A percentile compares a stretch with the other conserved stretches of the same genome.
Conservation (phyloP, 1,140 invertebrate genomes). For the Zaprionus lachaisei region DNA sequence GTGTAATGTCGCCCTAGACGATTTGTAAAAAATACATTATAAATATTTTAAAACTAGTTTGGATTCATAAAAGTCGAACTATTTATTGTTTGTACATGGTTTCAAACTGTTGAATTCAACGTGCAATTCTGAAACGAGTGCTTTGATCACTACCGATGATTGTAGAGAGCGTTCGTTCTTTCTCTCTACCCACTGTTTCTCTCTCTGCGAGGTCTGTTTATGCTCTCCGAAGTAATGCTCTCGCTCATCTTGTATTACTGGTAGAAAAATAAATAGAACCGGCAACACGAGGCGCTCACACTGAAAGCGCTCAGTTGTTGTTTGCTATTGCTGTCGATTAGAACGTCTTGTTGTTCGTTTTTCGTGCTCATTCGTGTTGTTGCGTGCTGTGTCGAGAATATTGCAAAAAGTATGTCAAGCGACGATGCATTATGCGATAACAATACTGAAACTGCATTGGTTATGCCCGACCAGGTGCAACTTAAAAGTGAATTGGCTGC, state of each 20-base stretch:
- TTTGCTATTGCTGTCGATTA: slow-evolving; percentile 29
- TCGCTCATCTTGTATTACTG: slow-evolving; percentile 14
- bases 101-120: not conserved
- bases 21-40: too few species aligned
- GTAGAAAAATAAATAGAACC: slow-evolving; percentile 39
- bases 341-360: slow-evolving; percentile 5
- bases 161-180: not conserved
- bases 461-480: not conserved
- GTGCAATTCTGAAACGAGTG: not conserved
- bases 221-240: not conserved
- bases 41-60: not conserved
- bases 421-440: slow-evolving; percentile 28
- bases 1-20: too few species aligned
- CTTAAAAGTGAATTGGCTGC: slow-evolving; percentile 39
- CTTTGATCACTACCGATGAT: not conserved
- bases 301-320: slow-evolving; percentile 35
- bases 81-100: not conserved
- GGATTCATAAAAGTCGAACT: not conserved
- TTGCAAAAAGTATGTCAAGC: slow-evolving; percentile 46
- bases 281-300: slow-evolving; percentile 7
- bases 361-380: slow-evolving; percentile 12
- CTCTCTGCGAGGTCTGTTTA: not conserved
- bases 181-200: not conserved
- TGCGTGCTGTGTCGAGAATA: slow-evolving; percentile 18
- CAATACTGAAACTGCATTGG: slow-evolving; percentile 4